Evolutionary conservation across 2,888 invertebrate species (phyloP), one percentile per base, ranked within the genome.

Genomic region (Prostheceraeus crozeri): DNA sequence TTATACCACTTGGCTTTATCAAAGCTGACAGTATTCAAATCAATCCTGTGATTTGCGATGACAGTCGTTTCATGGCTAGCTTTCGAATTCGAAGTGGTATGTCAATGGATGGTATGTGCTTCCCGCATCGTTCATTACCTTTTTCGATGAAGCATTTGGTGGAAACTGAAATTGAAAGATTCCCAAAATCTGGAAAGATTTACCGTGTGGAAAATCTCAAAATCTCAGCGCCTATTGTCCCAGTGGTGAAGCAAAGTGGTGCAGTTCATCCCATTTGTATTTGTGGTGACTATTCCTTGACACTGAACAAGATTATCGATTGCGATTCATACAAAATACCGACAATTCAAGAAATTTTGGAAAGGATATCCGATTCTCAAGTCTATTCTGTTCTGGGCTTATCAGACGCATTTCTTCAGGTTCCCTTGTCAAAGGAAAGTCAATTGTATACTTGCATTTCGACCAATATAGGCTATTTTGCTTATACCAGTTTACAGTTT

Each of bases 391-490:
- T 55, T 46, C 55, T 55, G 14, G 21, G 40, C 25, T 21, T 55
- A 2, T 6, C 31, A 52, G 55, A 55, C 10, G 55, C 52, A n/a
- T 55, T 30, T 33, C 52, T 55, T 10, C 55, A 52, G 21, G 33
- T 55, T 55, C 35, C 48, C 3, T 36, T 52, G 2, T n/a, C 28
- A 2, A 19, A 14, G 3, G 52, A 16, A 16, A 55, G 55, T 33
- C 55, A 55, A 27, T 21, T 25, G 4, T 31, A 28, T 14, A 57
- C 59, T 33, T 58, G 27, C n/a, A 57, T 57, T 3, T 57, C 57
- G 3, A 57, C 57, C 2, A 56, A 57, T 21, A 16, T 57, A 19
- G 57, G 58, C 21, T 25, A 58, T 10, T 57, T 57, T 33, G 57
- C 54, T 2, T 57, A 58, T 11, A 57, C 27, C 30, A 58, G 27